These are phyloP conservation scores for Petrolisthes cinctipes DNA, from an alignment of 2,888 invertebrate genomes.

Conservation along the genomic window DNA sequence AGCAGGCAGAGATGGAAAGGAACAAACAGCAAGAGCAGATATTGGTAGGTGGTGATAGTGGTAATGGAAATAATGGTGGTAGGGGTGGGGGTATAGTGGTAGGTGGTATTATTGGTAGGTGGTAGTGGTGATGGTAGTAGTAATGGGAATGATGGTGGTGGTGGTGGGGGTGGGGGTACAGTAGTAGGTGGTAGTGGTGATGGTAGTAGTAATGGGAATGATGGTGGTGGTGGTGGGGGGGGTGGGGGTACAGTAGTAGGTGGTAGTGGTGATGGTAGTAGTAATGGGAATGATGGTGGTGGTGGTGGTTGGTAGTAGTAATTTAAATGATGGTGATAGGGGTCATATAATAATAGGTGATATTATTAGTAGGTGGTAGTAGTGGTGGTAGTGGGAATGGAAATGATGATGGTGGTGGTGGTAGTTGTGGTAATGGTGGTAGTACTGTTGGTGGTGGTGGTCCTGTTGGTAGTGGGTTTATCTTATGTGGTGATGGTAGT, in stretches of 20 bases:
- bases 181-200: not conserved
- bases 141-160: not conserved
- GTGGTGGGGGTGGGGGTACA: not conserved
- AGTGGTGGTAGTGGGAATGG: not conserved
- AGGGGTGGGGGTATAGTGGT: not conserved
- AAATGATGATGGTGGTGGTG: not conserved
- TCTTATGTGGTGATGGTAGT: not conserved
- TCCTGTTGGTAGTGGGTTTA: not conserved
- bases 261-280: not conserved
- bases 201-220: not conserved
- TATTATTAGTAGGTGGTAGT: not conserved
- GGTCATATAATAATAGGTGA: not conserved
- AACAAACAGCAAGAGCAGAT: conserved; percentile 57
- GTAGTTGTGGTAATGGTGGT: not conserved
- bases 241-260: not conserved
- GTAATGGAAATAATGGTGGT: not conserved
- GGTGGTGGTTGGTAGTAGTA: not conserved
- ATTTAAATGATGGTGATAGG: not conserved
- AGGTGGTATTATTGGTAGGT: not conserved
- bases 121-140: not conserved
- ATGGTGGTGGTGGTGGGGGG: not conserved
- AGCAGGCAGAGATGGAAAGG: conserved; percentile 50
- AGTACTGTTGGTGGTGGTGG: not conserved
- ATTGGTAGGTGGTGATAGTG: conserved; percentile 39
- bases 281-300: not conserved